phyloP scores from a whole-genome alignment of 2,888 invertebrate genomes.

The Anoplius nigerrimus region DNA sequence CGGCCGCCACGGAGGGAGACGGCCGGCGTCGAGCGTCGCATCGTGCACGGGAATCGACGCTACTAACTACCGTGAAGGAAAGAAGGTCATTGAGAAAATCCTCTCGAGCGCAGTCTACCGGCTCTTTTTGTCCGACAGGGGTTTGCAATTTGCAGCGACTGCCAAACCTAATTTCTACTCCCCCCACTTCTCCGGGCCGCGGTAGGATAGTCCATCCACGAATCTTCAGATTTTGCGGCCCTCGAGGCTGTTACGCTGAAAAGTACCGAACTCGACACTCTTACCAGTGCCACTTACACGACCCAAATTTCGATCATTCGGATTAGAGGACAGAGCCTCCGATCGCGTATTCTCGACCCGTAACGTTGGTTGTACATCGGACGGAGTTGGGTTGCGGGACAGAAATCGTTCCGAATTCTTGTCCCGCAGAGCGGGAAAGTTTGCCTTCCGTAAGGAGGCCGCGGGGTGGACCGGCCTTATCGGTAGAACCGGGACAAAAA shows the following conservation, averaged over 20 bases:
- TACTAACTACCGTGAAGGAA: conserved; percentile 8
- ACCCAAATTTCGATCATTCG: too few species aligned
- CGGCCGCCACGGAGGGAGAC: too few species aligned
- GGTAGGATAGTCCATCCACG: too few species aligned
- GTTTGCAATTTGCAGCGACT: too few species aligned
- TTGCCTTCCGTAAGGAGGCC: neutral
- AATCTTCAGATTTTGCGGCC: too few species aligned
- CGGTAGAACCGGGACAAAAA: too few species aligned
- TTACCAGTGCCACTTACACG: too few species aligned
- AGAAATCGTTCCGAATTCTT: conserved; percentile 1
- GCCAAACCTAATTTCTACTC: neutral
- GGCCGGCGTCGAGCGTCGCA: neutral
- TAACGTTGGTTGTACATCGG: too few species aligned
- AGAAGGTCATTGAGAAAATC: conserved; percentile 6
- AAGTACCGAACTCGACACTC: too few species aligned
- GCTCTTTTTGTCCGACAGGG: neutral
- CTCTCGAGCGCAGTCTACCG: neutral
- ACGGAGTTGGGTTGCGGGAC: neutral
- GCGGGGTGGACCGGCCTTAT: conserved; percentile 1
- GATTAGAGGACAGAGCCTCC: too few species aligned
- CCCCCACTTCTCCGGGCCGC: neutral
- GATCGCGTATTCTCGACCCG: too few species aligned
- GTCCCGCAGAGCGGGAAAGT: conserved; percentile 1
- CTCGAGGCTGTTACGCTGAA: too few species aligned
- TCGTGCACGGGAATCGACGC: conserved; percentile 9